These are phyloP conservation scores for Urechis unicinctus DNA, from an alignment of 2,888 invertebrate genomes.

Conservation along the genomic window DNA sequence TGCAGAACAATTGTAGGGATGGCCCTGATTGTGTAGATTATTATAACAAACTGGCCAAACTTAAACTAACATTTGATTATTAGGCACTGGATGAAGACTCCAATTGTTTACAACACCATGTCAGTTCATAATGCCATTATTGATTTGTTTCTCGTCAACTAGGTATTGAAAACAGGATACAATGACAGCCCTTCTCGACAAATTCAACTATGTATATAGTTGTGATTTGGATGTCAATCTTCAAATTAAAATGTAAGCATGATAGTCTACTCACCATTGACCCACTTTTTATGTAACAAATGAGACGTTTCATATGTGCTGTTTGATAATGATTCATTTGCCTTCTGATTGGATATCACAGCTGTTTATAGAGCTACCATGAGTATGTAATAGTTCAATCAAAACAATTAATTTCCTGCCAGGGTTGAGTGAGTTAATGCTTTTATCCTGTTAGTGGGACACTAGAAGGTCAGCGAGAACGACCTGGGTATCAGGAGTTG, in stretches of 20 bases:
- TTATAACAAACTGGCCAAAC: too few relatives aligned
- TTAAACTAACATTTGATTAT: too few relatives aligned
- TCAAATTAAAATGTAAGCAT: slow-evolving; percentile 82
- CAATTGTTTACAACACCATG: too few relatives aligned
- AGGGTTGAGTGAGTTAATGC: not conserved
- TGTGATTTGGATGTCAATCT: slow-evolving; percentile 80
- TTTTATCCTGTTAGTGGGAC: slow-evolving; percentile 66
- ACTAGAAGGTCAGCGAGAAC: slow-evolving; percentile 79
- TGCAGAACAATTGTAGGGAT: too few relatives aligned
- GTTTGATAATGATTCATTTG: too few relatives aligned
- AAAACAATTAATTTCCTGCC: not conserved
- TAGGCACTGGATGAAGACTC: too few relatives aligned
- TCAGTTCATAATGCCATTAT: too few relatives aligned
- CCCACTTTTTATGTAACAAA: not conserved
- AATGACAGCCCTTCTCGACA: slow-evolving; percentile 1
- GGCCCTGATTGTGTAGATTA: too few relatives aligned
- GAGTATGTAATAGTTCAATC: not conserved
- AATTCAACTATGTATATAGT: slow-evolving; percentile 63
- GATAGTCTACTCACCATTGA: not conserved
- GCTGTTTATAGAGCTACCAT: too few relatives aligned
- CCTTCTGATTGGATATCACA: not conserved
- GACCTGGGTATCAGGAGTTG: slow-evolving; percentile 81
- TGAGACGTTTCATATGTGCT: too few relatives aligned
- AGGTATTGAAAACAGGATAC: not conserved
- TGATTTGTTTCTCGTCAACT: too few relatives aligned